Conservation (phyloP, 23 tunicate genomes). For the Halocynthia roretzi region DNA sequence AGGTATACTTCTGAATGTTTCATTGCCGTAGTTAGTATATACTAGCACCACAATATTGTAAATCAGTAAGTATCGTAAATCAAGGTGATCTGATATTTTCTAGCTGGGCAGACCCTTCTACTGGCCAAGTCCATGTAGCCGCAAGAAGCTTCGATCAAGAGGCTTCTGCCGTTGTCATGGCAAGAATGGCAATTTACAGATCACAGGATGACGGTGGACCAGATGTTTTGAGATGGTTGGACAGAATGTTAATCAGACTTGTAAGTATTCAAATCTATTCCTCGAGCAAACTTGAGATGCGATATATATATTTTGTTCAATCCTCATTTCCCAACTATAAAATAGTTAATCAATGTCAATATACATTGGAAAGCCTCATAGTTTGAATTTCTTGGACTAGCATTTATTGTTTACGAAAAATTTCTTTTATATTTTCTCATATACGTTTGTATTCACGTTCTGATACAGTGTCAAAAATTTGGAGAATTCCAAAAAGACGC, state of each 20-base stretch:
- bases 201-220: conserved; percentile 77
- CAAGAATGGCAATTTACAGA: conserved; percentile 80
- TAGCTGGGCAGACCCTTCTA: conserved; percentile 93
- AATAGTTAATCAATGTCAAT: background rate
- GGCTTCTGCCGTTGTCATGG: conserved; percentile 91
- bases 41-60: background rate
- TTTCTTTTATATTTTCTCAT: too few species aligned
- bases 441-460: too few species aligned
- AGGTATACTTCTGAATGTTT: conserved; percentile 31
- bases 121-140: conserved; percentile 70
- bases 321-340: background rate
- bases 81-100: background rate
- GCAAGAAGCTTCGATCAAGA: conserved; percentile 98
- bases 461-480: conserved; percentile 88
- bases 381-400: background rate
- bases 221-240: conserved; percentile 94
- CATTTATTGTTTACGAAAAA: too few species aligned
- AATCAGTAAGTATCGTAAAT: background rate
- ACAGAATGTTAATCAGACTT: conserved; percentile 86
- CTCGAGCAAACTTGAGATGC: too few species aligned
- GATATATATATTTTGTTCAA: too few species aligned
- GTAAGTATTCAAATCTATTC: conserved; percentile 30
- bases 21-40: background rate
- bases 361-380: background rate
- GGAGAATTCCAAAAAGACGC: conserved; percentile 91